These are phyloP conservation scores for Anguilla japonica DNA, from an alignment of 2,113 vertebrate species.

Conservation along the genomic window DNA sequence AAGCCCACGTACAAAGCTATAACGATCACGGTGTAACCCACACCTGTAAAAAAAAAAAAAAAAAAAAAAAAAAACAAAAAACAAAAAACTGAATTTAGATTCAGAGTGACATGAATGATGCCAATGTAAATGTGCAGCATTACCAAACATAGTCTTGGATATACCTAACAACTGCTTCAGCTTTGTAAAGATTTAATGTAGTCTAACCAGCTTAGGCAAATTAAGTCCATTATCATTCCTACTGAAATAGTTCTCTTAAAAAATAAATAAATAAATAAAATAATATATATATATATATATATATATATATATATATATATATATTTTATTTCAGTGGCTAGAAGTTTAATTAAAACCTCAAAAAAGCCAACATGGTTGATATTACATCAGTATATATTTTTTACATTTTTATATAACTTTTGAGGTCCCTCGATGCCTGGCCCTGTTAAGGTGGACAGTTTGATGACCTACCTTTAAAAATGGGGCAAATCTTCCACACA, in stretches of 20 bases:
- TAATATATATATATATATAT: no score
- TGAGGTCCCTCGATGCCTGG: background rate
- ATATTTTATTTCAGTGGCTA: no score
- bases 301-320: no score
- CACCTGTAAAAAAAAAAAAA: slow-evolving; percentile 72
- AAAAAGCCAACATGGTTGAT: no score
- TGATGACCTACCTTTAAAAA: slow-evolving; percentile 89
- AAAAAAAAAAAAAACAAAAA: background rate
- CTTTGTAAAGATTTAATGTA: background rate
- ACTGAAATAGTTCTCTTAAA: no score
- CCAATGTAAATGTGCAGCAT: background rate
- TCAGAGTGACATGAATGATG: background rate
- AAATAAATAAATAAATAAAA: no score
- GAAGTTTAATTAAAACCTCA: no score
- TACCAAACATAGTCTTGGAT: background rate
- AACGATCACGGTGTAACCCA: slow-evolving; percentile 96
- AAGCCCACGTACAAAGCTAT: slow-evolving; percentile 97
- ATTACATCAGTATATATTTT: background rate
- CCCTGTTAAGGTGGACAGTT: background rate
- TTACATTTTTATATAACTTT: background rate
- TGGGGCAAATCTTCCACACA: slow-evolving; percentile 96
- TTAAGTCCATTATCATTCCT: background rate
- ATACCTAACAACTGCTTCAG: background rate
- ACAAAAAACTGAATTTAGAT: no score
- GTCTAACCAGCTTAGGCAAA: background rate